Percentiles rank a stretch among this genome's conserved stretches.
These are phyloP conservation scores for Scalopus aquaticus DNA, from an alignment of 2,113 vertebrate genomes.

Conservation along the genomic window DNA sequence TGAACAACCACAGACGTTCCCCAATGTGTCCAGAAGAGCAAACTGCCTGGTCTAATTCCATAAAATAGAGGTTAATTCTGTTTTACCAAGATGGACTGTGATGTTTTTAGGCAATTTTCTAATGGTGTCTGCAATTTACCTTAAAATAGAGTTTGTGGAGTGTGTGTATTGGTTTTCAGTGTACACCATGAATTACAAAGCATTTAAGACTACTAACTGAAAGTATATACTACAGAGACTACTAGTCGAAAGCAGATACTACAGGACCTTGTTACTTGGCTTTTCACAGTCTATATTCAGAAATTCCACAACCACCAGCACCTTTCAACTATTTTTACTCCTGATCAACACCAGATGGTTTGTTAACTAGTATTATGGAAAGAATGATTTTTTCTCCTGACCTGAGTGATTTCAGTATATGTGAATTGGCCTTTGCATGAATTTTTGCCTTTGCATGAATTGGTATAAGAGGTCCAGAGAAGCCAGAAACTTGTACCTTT, in stretches of 20 bases:
- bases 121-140: background rate
- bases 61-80: background rate
- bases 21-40: background rate
- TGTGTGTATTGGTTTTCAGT: background rate
- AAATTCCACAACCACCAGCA: background rate
- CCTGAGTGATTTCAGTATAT: background rate
- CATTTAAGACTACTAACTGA: background rate
- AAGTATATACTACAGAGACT: background rate
- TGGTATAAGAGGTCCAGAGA: background rate
- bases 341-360: background rate
- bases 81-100: background rate
- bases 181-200: background rate
- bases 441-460: background rate
- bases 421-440: background rate
- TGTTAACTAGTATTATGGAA: slow-evolving; percentile 26
- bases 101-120: background rate
- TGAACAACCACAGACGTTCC: background rate
- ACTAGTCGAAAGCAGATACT: background rate
- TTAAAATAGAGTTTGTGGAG: background rate
- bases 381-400: background rate
- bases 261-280: background rate
- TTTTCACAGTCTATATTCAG: background rate
- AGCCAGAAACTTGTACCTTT: background rate
- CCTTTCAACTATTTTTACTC: background rate
- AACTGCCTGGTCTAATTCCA: background rate